phyloP scores from a whole-genome alignment of 2,797 vertebrate genomes.

The Allenopithecus nigroviridis region DNA sequence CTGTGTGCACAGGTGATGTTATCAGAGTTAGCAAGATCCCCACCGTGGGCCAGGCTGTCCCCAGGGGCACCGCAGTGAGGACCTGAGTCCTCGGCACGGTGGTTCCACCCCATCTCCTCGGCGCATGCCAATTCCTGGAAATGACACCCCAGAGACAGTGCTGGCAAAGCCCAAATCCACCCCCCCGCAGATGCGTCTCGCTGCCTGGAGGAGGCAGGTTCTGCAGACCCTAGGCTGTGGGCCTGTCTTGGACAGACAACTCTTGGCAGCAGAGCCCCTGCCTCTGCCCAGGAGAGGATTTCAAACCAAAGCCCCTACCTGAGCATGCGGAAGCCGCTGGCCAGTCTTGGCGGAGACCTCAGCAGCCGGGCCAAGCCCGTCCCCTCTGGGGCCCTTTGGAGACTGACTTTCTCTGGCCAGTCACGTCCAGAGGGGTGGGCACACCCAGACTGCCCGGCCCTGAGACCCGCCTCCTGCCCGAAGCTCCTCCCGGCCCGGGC shows the following conservation, averaged over 20 bases:
- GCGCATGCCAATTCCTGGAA: accelerated
- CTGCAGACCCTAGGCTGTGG: accelerated
- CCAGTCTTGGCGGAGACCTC: accelerated
- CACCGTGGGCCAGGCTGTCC: accelerated
- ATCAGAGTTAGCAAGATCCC: not conserved
- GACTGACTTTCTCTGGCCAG: not conserved
- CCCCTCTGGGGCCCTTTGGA: not conserved
- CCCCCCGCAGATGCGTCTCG: accelerated
- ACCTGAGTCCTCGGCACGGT: accelerated
- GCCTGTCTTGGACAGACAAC: not conserved
- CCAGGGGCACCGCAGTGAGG: accelerated
- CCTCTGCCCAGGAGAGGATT: not conserved
- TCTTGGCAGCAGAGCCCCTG: not conserved
- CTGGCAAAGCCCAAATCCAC: not conserved
- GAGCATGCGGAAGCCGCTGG: not conserved
- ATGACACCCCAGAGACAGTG: not conserved
- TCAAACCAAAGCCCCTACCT: not conserved
- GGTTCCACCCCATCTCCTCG: accelerated
- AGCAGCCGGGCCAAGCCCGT: not conserved
- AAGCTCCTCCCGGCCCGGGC: not conserved
- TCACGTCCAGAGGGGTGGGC: not conserved
- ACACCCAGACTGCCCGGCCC: conserved; percentile 41
- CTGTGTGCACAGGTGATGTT: accelerated
- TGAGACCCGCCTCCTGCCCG: conserved; percentile 44
- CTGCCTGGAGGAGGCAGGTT: not conserved